These are phyloP conservation scores for Lepilemur septentrionalis DNA, from an alignment of 2,797 vertebrate species.

Conservation along the genomic window DNA sequence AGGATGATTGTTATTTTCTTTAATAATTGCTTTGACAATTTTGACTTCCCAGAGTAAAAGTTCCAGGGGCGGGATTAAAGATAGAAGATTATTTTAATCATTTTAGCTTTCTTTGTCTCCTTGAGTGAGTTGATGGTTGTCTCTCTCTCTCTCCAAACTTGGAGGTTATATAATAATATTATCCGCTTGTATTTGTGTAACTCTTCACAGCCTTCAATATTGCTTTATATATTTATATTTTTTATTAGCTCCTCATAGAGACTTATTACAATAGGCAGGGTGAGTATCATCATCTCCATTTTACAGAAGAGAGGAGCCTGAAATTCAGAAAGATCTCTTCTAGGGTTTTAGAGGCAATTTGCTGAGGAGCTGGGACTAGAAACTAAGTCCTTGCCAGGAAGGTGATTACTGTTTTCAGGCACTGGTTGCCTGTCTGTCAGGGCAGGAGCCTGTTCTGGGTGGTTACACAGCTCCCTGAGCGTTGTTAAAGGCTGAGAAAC, in stretches of 20 bases:
- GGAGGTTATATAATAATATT: not conserved
- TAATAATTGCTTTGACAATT: not conserved
- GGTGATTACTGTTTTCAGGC: not conserved
- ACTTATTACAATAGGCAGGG: not conserved
- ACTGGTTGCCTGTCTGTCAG: not conserved
- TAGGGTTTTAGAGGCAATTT: not conserved
- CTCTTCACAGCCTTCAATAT: not conserved
- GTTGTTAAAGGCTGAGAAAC: not conserved
- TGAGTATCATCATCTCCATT: not conserved
- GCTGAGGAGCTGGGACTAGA: not conserved
- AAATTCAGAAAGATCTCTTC: not conserved
- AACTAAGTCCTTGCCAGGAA: not conserved
- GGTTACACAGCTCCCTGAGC: not conserved
- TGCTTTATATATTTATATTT: not conserved
- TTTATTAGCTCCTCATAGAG: not conserved
- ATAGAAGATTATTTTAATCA: not conserved
- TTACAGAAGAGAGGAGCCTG: not conserved
- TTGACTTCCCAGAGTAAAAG: not conserved
- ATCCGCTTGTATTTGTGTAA: not conserved
- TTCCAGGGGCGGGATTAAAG: not conserved
- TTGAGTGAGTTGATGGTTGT: not conserved
- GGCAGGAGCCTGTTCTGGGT: not conserved
- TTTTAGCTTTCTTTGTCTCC: not conserved
- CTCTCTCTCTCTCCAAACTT: not conserved
- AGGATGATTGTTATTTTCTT: slow-evolving; percentile 5